Percentiles rank a stretch among this genome's conserved stretches.
Evolutionary conservation across 2,113 vertebrate genomes (phyloP).

Genomic region (Tupaia tana): DNA sequence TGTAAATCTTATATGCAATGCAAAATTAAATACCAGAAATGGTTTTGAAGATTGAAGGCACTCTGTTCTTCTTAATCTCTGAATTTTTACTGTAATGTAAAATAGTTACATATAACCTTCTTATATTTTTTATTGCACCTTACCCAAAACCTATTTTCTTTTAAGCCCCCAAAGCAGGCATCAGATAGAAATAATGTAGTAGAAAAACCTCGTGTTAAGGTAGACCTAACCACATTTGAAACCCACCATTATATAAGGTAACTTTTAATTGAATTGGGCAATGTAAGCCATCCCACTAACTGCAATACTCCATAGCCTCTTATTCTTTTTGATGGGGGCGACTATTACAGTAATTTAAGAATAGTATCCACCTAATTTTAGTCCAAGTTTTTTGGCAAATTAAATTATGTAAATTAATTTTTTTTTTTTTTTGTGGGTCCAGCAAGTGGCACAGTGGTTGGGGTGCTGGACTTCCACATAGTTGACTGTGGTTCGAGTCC

Average conservation of each 20-base stretch:
- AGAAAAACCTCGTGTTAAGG: too few relatives aligned
- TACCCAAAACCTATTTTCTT: neutral
- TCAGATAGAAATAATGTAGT: neutral
- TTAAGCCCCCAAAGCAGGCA: neutral
- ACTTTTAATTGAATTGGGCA: conserved; percentile 3
- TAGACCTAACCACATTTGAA: neutral
- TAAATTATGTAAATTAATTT: neutral
- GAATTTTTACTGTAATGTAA: neutral
- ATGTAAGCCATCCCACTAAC: neutral
- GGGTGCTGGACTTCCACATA: too few relatives aligned
- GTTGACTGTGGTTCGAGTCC: too few relatives aligned
- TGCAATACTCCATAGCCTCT: neutral
- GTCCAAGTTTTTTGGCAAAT: neutral
- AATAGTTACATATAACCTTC: neutral
- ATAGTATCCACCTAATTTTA: neutral
- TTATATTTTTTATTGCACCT: neutral
- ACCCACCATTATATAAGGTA: neutral
- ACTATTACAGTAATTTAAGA: neutral
- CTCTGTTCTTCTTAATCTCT: neutral
- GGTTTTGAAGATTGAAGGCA: neutral
- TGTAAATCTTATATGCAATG: neutral
- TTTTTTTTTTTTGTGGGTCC: neutral
- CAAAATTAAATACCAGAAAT: conserved; percentile 1
- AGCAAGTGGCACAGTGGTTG: too few relatives aligned
- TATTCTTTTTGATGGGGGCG: neutral